Percentiles rank a stretch among this genome's conserved stretches.
Conservation (phyloP, 2,888 invertebrate species). For the Thera obeliscata region DNA sequence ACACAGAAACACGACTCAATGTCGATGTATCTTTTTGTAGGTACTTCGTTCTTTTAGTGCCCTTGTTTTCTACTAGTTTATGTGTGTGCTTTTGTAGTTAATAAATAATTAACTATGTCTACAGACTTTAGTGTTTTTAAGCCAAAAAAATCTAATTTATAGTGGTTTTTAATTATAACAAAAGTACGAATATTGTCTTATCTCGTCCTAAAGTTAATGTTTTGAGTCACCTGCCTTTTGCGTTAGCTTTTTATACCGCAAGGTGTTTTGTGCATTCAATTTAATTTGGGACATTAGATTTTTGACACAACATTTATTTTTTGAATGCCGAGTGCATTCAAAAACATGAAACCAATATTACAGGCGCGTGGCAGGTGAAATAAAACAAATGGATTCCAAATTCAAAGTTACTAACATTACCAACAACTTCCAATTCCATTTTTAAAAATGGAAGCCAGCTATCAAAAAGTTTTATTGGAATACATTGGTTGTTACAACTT, state of each 20-base stretch:
- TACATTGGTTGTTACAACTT: neutral
- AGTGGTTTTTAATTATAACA: slow-evolving; percentile 27
- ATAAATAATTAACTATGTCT: no score
- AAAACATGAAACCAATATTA: neutral
- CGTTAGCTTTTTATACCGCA: slow-evolving; percentile 68
- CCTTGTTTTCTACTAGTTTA: no score
- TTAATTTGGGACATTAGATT: slow-evolving; percentile 63
- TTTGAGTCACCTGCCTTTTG: slow-evolving; percentile 64
- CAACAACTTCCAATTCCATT: neutral
- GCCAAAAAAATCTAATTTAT: slow-evolving; percentile 20
- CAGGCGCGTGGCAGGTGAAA: slow-evolving; percentile 24
- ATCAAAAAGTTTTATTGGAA: neutral
- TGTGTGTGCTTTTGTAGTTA: no score
- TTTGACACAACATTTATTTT: slow-evolving; percentile 32
- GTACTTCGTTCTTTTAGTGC: no score
- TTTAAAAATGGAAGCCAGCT: neutral
- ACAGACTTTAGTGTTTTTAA: neutral
- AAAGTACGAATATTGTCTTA: slow-evolving; percentile 36
- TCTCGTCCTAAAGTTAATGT: slow-evolving; percentile 46
- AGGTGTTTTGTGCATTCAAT: slow-evolving; percentile 62
- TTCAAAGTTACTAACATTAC: slow-evolving; percentile 1
- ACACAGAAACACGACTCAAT: no score
- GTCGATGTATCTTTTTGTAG: no score
- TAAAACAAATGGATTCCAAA: slow-evolving; percentile 18
- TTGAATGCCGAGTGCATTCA: neutral